Base-by-base conservation (phyloP, 1,140 invertebrate species). In the Microplitis mediator region DNA sequence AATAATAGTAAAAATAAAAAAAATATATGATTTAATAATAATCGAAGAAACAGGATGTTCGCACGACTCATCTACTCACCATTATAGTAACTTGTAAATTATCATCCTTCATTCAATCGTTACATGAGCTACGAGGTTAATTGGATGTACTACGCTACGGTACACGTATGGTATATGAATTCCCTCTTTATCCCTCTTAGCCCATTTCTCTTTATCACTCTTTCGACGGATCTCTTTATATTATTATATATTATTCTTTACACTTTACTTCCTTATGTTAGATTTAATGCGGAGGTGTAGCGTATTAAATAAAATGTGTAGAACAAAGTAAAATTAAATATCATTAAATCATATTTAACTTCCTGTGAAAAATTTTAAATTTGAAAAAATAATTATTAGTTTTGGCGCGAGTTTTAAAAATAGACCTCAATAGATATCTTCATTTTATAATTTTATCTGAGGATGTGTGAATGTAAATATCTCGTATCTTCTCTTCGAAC, bases 21-120 rank as follows among this genome's bases (percentile, higher is more conserved):
- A 36, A 39, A 39, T 56, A 71, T 64, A 52, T 14, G 8, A 62
- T 70, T 61, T 34, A 52, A 64, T 71, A 77, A 74, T 74, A 74
- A 73, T 71, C 68, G 69, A 74, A 75, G 72, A 73, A 76, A 76
- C 54, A 78, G 76, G 74, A 78, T 78, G 75, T 78, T 81, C 75
- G 77, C 81, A 77, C 76, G 74, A 77, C 76, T 78, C 67, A 65
- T 45, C 51, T 39, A 68, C 64, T 35, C 23, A 23, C 14, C 51
- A 45, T 50, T 36, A 23, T 62, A 51, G 39, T 23, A 73, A 61
- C 8, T 63, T 52, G 51, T 35, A 74, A 77, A 72, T 77, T 60
- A 73, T 70, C 11, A 66, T 73, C 45, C 45, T 63, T 60, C 60
- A 71, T 71, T 71, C 68, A 69, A 62, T 71, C 64, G 69, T 63